These are phyloP conservation scores for Episyrphus balteatus DNA, from an alignment of 1,140 invertebrate genomes.

Conservation along the genomic window DNA sequence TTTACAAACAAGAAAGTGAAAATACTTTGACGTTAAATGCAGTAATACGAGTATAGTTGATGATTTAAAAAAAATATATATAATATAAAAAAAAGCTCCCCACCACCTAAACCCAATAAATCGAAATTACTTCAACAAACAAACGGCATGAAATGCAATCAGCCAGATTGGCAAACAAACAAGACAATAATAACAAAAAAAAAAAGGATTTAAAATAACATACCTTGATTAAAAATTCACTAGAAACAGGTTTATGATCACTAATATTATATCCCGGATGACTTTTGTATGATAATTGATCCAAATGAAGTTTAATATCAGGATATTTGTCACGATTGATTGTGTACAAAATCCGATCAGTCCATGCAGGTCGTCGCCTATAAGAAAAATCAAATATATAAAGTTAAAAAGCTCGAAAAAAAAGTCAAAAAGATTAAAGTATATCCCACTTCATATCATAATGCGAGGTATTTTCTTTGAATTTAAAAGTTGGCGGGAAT, in stretches of 20 bases:
- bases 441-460: slow-evolving; percentile 63
- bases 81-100: no score
- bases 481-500: slow-evolving; percentile 88
- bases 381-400: neutral
- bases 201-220: slow-evolving; percentile 24
- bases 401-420: neutral
- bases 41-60: no score
- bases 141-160: no score
- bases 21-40: no score
- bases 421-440: neutral
- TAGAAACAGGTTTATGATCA: slow-evolving; percentile 96
- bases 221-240: slow-evolving; percentile 51
- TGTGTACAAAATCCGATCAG: slow-evolving; percentile 90
- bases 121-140: no score
- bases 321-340: slow-evolving; percentile 42
- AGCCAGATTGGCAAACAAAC: no score
- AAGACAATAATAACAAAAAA: slow-evolving; percentile 9
- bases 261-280: slow-evolving; percentile 79
- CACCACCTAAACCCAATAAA: no score
- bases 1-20: no score
- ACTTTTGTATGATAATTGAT: slow-evolving; percentile 71
- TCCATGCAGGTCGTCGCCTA: slow-evolving; percentile 87
- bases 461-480: slow-evolving; percentile 53
- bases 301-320: slow-evolving; percentile 44
- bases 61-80: no score